Evolutionary conservation across 2,888 invertebrate genomes (phyloP).

Genomic region (Nezara viridula): DNA sequence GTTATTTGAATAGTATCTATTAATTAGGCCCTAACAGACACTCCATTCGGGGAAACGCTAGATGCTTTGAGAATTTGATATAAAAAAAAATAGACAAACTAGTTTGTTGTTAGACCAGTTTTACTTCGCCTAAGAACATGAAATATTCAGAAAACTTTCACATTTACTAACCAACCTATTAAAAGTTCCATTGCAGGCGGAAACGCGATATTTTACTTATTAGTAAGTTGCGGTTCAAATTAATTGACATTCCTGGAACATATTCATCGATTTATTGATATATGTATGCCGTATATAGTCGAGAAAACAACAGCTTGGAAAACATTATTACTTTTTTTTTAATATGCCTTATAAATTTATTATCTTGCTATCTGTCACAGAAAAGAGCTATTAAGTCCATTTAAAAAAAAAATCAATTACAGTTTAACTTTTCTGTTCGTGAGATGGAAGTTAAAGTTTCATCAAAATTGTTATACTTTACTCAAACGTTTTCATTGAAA

Average conservation of each 20-base stretch:
- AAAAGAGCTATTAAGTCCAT: no score
- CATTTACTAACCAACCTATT: constrained; percentile 34
- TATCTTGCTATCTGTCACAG: not conserved
- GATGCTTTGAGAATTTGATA: constrained; percentile 27
- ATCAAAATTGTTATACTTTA: no score
- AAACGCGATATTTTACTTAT: constrained; percentile 34
- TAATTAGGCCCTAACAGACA: not conserved
- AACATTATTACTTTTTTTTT: not conserved
- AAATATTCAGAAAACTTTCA: constrained; percentile 36
- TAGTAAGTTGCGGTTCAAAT: constrained; percentile 19
- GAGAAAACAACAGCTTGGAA: not conserved
- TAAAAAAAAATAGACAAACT: constrained; percentile 38
- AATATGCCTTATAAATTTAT: not conserved
- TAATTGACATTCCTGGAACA: not conserved
- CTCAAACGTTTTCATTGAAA: no score
- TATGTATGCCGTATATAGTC: not conserved
- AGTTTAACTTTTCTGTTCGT: no score
- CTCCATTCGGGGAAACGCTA: constrained; percentile 23
- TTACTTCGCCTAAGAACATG: constrained; percentile 23
- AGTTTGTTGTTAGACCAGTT: constrained; percentile 26
- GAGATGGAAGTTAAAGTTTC: no score
- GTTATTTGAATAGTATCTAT: not conserved
- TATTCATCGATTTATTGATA: not conserved
- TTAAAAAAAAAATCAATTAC: no score
- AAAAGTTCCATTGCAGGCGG: constrained; percentile 18